A percentile compares a stretch with the other conserved stretches of the same genome.
These are phyloP conservation scores for Kryptolebias marmoratus DNA, from an alignment of 2,113 vertebrate species.

Conservation along the genomic window DNA sequence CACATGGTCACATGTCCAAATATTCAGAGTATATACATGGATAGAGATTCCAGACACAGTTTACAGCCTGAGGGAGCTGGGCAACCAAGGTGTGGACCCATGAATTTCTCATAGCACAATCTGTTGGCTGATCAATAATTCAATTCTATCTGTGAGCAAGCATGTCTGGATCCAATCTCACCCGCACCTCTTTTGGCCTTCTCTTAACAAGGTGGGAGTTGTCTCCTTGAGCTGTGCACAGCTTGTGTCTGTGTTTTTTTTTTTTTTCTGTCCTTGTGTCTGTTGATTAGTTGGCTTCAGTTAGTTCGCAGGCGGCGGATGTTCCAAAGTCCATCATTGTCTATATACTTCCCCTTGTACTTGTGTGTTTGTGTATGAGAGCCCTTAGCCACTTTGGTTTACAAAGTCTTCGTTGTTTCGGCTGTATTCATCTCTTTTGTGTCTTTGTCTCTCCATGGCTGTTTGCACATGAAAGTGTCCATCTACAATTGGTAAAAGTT, in stretches of 20 bases:
- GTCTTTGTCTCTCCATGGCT: conserved; percentile 23
- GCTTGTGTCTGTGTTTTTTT: conserved; percentile 26
- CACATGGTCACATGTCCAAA: conserved; percentile 12
- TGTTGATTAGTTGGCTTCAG: conserved; percentile 49
- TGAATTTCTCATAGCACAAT: conserved; percentile 82
- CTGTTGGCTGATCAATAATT: conserved; percentile 85
- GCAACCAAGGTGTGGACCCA: conserved; percentile 57
- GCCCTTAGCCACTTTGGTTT: conserved; percentile 48
- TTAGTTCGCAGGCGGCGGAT: conserved; percentile 36
- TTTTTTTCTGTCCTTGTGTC: conserved; percentile 39
- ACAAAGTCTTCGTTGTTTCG: conserved; percentile 57
- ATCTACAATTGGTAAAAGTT: conserved; percentile 15
- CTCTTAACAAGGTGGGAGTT: conserved; percentile 68
- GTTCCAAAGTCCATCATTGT: conserved; percentile 27
- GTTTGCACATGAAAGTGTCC: conserved; percentile 41
- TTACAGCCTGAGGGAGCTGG: conserved; percentile 52
- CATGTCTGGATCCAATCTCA: conserved; percentile 77
- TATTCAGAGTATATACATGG: conserved; percentile 38
- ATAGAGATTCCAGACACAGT: conserved; percentile 44
- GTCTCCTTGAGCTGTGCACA: conserved; percentile 68
- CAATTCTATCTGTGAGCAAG: conserved; percentile 77
- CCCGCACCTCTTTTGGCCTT: conserved; percentile 68
- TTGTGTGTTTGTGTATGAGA: conserved; percentile 23
- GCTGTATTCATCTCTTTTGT: conserved; percentile 18
- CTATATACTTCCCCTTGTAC: conserved; percentile 37